These are phyloP conservation scores for Azorinus chamasolen DNA, from an alignment of 2,888 invertebrate genomes.

Conservation along the genomic window DNA sequence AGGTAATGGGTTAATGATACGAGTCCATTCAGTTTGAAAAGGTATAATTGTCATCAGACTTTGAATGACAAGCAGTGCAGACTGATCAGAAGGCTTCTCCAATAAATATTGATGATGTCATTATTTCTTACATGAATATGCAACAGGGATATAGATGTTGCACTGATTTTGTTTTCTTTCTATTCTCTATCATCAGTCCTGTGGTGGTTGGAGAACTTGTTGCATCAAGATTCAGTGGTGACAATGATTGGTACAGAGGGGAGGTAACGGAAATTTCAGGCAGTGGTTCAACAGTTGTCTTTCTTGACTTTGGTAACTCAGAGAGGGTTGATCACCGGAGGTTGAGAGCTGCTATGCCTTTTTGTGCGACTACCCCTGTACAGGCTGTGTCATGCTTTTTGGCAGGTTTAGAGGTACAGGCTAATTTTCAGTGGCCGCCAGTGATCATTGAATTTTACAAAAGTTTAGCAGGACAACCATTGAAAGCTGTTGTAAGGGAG, in stretches of 20 bases:
- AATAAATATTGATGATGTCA: too few relatives aligned
- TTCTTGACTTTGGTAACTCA: constrained; percentile 82
- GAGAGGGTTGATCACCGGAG: constrained; percentile 54
- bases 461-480: constrained; percentile 14
- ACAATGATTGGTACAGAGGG: constrained; percentile 74
- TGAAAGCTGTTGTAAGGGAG: constrained; percentile 34
- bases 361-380: constrained; percentile 59
- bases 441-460: constrained; percentile 11
- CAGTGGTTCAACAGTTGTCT: constrained; percentile 60
- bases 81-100: too few relatives aligned
- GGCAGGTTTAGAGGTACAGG: constrained; percentile 42
- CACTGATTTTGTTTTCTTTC: neutral
- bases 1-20: too few relatives aligned
- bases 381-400: constrained; percentile 74
- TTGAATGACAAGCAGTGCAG: too few relatives aligned
- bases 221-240: constrained; percentile 59
- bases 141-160: too few relatives aligned
- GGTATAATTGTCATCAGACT: too few relatives aligned
- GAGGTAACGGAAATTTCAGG: constrained; percentile 56
- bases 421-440: constrained; percentile 6
- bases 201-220: constrained; percentile 65
- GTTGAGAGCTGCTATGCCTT: constrained; percentile 61
- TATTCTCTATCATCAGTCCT: constrained; percentile 31
- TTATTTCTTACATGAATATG: too few relatives aligned
- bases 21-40: too few relatives aligned